Evolutionary conservation across 1,140 invertebrate genomes (phyloP).

Genomic region (Pogonomyrmex californicus): DNA sequence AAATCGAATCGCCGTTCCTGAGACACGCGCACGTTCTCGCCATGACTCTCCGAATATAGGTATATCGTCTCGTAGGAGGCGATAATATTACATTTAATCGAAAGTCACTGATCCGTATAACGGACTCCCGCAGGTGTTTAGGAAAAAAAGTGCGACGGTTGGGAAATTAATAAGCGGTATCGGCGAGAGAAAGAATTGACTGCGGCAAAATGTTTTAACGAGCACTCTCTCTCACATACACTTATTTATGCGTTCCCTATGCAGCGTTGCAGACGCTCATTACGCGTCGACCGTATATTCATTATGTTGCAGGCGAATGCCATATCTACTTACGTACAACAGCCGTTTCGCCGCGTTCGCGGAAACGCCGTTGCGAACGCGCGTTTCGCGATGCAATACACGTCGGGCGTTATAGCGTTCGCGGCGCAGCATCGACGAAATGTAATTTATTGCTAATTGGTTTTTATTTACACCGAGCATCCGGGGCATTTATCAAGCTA

Average conservation of each 20-base stretch:
- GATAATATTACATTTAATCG: conserved; percentile 61
- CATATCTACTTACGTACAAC: conserved; percentile 21
- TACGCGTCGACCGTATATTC: conserved; percentile 48
- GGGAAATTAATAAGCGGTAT: conserved; percentile 59
- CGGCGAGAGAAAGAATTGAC: conserved; percentile 54
- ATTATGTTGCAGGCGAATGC: conserved; percentile 25
- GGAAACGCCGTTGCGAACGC: conserved; percentile 33
- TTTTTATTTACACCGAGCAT: conserved; percentile 72
- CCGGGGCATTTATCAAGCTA: conserved; percentile 67
- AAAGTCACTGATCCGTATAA: conserved; percentile 58
- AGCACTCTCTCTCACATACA: neutral
- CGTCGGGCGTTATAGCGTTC: neutral
- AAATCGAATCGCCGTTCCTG: conserved; percentile 44
- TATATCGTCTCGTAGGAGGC: conserved; percentile 27
- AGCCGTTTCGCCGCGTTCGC: conserved; percentile 5
- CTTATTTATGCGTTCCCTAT: conserved; percentile 42
- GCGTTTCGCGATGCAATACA: conserved; percentile 42
- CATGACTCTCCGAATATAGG: neutral
- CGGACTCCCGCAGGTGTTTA: conserved; percentile 56
- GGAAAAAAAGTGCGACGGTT: conserved; percentile 46
- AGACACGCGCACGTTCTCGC: conserved; percentile 12
- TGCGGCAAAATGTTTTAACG: conserved; percentile 41
- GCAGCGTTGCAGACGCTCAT: conserved; percentile 21
- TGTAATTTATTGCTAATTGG: conserved; percentile 77
- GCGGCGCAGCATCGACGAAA: conserved; percentile 16